phyloP scores from a whole-genome alignment of 2,888 invertebrate species.

The Rhingia campestris region DNA sequence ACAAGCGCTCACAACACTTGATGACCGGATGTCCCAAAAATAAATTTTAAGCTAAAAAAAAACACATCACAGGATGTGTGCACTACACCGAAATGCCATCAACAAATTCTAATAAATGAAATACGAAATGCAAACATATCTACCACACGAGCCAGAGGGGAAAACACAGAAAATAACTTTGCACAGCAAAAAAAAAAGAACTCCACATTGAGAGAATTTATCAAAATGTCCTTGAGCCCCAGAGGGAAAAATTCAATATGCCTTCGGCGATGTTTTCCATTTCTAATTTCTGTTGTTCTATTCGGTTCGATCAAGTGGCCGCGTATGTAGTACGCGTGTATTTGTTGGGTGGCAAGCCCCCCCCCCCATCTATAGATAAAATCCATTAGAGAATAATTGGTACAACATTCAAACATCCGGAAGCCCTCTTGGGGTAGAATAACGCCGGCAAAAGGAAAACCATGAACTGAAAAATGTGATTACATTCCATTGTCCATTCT shows the following conservation, averaged over 20 bases:
- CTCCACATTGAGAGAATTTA: slow-evolving; percentile 27
- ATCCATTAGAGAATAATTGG: slow-evolving; percentile 72
- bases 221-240: slow-evolving; percentile 54
- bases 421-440: neutral
- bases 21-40: slow-evolving; percentile 54
- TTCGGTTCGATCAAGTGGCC: slow-evolving; percentile 8
- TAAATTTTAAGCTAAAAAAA: slow-evolving; percentile 20
- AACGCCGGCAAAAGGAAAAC: slow-evolving; percentile 35
- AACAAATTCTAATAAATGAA: slow-evolving; percentile 68
- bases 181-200: neutral
- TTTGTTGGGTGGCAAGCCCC: neutral
- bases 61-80: slow-evolving; percentile 8
- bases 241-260: slow-evolving; percentile 26
- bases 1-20: slow-evolving; percentile 46
- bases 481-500: slow-evolving; percentile 67
- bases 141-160: slow-evolving; percentile 14
- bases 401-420: slow-evolving; percentile 54
- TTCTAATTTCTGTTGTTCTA: slow-evolving; percentile 2
- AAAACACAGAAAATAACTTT: slow-evolving; percentile 1
- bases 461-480: slow-evolving; percentile 69
- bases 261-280: neutral
- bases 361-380: slow-evolving; percentile 37
- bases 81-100: slow-evolving; percentile 53
- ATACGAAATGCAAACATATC: slow-evolving; percentile 61
- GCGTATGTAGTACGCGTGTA: slow-evolving; percentile 1